Conservation (phyloP, 2,888 invertebrate genomes). For the Campopleginae sp. region DNA sequence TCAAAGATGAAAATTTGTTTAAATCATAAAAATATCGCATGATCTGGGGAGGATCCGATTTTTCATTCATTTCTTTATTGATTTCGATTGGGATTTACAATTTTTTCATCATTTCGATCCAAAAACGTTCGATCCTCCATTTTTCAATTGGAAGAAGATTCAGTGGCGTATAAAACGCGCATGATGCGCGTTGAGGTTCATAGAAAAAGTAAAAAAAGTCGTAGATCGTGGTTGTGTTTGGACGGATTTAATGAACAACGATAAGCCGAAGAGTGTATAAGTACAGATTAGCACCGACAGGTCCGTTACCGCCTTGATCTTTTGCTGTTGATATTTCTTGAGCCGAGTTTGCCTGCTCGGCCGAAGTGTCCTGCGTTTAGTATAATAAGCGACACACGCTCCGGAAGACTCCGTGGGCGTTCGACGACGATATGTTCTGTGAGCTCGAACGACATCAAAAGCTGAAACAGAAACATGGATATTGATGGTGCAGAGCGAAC, state of each 20-base stretch:
- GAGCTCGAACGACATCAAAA: conserved; percentile 2
- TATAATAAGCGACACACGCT: conserved; percentile 13
- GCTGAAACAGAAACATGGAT: conserved; percentile 37
- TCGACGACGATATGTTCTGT: conserved; percentile 24
- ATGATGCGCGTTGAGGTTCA: neutral
- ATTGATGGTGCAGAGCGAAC: conserved; percentile 39
- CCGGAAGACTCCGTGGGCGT: conserved; percentile 33
- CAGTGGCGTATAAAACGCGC: neutral
- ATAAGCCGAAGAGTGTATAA: conserved; percentile 4
- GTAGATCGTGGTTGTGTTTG: neutral
- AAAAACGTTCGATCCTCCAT: no score
- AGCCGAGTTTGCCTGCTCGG: neutral
- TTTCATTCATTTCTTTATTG: no score
- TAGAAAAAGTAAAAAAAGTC: neutral
- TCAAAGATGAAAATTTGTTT: no score
- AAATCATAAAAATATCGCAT: no score
- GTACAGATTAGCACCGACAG: conserved; percentile 27
- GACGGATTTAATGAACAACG: neutral
- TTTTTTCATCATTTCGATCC: no score
- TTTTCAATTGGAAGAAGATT: no score
- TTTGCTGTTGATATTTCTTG: conserved; percentile 44
- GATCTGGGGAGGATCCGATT: no score
- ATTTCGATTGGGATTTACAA: no score
- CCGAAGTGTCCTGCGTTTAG: conserved; percentile 12
- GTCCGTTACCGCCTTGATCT: conserved; percentile 72